phyloP scores from a whole-genome alignment of 2,888 invertebrate species.

The Cerceris rybyensis region DNA sequence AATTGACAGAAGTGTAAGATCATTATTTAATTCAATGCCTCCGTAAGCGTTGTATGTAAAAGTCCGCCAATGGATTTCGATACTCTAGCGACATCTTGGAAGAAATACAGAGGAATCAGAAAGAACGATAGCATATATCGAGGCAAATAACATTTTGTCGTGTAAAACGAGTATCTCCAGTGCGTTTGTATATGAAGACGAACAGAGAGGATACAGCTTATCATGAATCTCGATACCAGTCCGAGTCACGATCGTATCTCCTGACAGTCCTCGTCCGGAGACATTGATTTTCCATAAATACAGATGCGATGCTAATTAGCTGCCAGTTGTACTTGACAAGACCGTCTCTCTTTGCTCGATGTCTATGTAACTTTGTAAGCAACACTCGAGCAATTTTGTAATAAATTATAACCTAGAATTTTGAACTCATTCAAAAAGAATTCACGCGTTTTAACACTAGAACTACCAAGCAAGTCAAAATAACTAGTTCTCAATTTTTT shows the following conservation, averaged over 20 bases:
- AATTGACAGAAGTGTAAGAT: too few species aligned
- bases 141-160: background rate
- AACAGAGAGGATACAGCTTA: conserved; percentile 22
- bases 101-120: too few species aligned
- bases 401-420: background rate
- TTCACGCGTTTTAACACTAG: too few species aligned
- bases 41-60: too few species aligned
- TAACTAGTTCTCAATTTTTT: too few species aligned
- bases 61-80: too few species aligned
- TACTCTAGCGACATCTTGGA: too few species aligned
- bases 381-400: background rate
- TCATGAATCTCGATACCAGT: conserved; percentile 36
- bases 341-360: conserved; percentile 47
- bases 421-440: background rate
- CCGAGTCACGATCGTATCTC: conserved; percentile 42
- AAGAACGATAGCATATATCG: too few species aligned
- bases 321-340: conserved; percentile 64
- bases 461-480: too few species aligned
- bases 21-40: too few species aligned
- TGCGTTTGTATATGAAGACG: background rate
- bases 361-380: background rate
- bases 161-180: background rate
- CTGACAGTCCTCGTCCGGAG: conserved; percentile 14
- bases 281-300: conserved; percentile 75
- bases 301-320: conserved; percentile 73